These are phyloP conservation scores for Drosophila takahashii DNA, from an alignment of 1,140 invertebrate species.

Conservation along the genomic window DNA sequence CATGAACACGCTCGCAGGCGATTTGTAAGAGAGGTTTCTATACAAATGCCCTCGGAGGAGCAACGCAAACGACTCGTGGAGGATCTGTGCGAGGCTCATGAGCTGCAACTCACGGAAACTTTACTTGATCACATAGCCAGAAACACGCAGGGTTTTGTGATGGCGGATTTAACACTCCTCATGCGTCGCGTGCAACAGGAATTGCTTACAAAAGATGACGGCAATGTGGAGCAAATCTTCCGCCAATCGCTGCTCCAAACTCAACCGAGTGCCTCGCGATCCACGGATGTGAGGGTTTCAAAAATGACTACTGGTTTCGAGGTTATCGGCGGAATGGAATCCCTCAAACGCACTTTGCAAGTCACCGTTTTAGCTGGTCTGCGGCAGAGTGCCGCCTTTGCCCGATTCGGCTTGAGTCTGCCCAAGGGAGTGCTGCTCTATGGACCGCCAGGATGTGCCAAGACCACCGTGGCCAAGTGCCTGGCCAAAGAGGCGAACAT, in stretches of 20 bases:
- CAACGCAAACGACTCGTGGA: constrained; percentile 51
- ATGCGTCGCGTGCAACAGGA: constrained; percentile 55
- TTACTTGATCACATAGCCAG: constrained; percentile 53
- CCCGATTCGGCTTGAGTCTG: constrained; percentile 86
- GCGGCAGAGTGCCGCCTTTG: constrained; percentile 87
- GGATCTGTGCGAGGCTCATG: constrained; percentile 20
- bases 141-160: constrained; percentile 74
- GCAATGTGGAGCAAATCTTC: constrained; percentile 40
- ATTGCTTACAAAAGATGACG: constrained; percentile 3
- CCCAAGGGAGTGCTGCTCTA: constrained; percentile 89
- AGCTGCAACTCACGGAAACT: not conserved
- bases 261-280: constrained; percentile 86
- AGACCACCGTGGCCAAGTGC: constrained; percentile 90
- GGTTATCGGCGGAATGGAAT: constrained; percentile 88
- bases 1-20: constrained; percentile 81
- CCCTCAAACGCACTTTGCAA: constrained; percentile 87
- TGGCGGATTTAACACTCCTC: constrained; percentile 65
- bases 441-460: constrained; percentile 91
- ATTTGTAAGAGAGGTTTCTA: constrained; percentile 84
- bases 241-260: constrained; percentile 18
- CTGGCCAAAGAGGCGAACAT: constrained; percentile 87
- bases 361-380: constrained; percentile 89
- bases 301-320: constrained; percentile 85
- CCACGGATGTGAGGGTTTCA: constrained; percentile 86
- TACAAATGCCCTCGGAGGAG: constrained; percentile 88